A percentile compares a stretch with the other conserved stretches of the same genome.
Conservation (phyloP, 2,797 vertebrate species). For the Hephaestus fuliginosus region DNA sequence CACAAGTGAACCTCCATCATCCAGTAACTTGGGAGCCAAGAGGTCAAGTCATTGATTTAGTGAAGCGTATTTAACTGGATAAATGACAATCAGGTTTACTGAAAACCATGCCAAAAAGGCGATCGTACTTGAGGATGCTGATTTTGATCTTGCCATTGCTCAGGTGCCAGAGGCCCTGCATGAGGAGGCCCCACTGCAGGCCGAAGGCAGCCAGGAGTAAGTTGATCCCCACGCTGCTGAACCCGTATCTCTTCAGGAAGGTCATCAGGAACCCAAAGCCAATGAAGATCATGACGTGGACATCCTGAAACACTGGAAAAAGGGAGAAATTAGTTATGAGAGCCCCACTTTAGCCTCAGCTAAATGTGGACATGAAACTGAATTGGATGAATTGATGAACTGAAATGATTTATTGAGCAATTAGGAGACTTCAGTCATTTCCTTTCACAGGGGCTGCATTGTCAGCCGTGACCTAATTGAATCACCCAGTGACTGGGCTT, state of each 20-base stretch:
- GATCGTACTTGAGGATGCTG: constrained; percentile 82
- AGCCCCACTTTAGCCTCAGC: not conserved
- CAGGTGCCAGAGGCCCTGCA: constrained; percentile 89
- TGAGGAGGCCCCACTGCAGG: constrained; percentile 94
- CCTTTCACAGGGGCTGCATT: constrained; percentile 43
- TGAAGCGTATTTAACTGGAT: not conserved
- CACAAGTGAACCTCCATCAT: not conserved
- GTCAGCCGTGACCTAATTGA: constrained; percentile 59
- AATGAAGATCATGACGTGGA: constrained; percentile 98
- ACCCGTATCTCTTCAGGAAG: constrained; percentile 96
- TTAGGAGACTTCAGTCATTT: constrained; percentile 38
- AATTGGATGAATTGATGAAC: constrained; percentile 23
- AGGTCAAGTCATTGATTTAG: not conserved
- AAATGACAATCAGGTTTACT: not conserved
- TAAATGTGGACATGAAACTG: constrained; percentile 32
- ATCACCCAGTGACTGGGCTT: constrained; percentile 56
- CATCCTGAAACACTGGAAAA: constrained; percentile 93
- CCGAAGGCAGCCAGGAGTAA: constrained; percentile 94
- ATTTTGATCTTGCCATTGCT: constrained; percentile 79
- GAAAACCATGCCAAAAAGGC: not conserved
- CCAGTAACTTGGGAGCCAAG: not conserved
- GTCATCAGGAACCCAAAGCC: constrained; percentile 99
- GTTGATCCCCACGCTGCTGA: constrained; percentile 95
- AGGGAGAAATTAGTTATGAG: constrained; percentile 26
- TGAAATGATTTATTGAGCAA: constrained; percentile 31